phyloP scores from a whole-genome alignment of 2,797 vertebrate genomes.

The Trachurus trachurus region DNA sequence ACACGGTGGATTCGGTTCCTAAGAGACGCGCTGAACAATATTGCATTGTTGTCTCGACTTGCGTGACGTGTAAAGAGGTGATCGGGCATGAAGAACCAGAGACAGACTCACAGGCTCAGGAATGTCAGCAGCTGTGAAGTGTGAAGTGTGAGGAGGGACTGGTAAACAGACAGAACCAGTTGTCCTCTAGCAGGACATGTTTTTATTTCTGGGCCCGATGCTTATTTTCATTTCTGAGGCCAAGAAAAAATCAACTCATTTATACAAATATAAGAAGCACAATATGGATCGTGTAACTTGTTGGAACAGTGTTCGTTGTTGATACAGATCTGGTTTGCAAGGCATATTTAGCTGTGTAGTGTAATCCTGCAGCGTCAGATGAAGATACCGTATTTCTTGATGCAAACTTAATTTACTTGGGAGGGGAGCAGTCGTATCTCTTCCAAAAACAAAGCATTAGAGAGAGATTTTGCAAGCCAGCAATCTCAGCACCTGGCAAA shows the following conservation, averaged over 20 bases:
- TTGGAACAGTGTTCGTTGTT: no score
- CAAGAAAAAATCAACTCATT: no score
- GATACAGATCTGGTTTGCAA: no score
- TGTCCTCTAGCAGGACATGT: not conserved
- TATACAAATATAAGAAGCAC: no score
- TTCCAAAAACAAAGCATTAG: constrained; percentile 2
- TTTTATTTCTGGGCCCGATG: not conserved
- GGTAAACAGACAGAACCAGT: not conserved
- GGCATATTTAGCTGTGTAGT: no score
- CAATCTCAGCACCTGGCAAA: constrained; percentile 53
- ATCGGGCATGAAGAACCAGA: constrained; percentile 8
- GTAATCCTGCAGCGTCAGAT: not conserved
- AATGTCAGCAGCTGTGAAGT: constrained; percentile 20
- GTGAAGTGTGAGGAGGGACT: not conserved
- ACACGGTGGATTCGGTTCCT: not conserved
- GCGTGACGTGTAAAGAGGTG: not conserved
- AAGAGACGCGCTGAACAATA: not conserved
- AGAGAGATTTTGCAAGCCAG: constrained; percentile 11
- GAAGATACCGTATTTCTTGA: constrained; percentile 14
- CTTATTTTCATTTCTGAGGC: not conserved
- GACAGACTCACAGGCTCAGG: constrained; percentile 16
- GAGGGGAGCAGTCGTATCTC: constrained; percentile 6
- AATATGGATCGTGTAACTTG: no score
- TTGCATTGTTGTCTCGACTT: not conserved
- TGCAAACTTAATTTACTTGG: not conserved